Conservation (phyloP, 2,113 vertebrate species). For the Pyxicephalus adspersus region DNA sequence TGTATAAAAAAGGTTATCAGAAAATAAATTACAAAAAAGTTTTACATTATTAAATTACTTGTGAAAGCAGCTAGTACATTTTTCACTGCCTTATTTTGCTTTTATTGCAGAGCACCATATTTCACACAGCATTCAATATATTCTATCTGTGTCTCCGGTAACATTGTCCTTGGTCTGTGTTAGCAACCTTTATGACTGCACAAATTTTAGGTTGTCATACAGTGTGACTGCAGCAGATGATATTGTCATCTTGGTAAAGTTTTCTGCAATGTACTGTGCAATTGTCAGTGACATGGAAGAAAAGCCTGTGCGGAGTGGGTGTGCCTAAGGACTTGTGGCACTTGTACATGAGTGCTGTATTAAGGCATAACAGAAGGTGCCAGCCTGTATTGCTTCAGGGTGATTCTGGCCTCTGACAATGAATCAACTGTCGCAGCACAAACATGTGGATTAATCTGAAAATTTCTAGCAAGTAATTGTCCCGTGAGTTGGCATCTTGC, state of each 20-base stretch:
- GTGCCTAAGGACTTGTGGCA: conserved; percentile 48
- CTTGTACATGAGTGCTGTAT: conserved; percentile 11
- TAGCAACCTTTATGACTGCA: background rate
- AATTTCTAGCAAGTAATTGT: background rate
- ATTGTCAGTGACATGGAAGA: conserved; percentile 52
- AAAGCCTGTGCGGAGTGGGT: conserved; percentile 30
- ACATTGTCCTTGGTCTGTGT: background rate
- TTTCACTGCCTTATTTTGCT: too few relatives aligned
- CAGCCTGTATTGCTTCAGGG: conserved; percentile 30
- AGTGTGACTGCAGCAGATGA: conserved; percentile 53
- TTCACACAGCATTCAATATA: background rate
- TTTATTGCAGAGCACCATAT: too few relatives aligned
- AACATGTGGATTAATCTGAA: background rate
- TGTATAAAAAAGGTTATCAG: too few relatives aligned
- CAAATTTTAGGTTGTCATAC: background rate
- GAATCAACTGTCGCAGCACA: conserved; percentile 55
- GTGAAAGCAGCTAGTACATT: too few relatives aligned
- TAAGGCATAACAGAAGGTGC: conserved; percentile 53
- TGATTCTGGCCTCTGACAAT: conserved; percentile 44
- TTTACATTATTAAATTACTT: too few relatives aligned
- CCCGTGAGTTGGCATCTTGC: background rate
- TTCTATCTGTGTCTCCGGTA: background rate
- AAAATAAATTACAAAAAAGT: too few relatives aligned
- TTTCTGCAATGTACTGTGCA: conserved; percentile 48
- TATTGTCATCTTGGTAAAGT: conserved; percentile 55